Conservation (phyloP, 2,113 vertebrate genomes). For the Lagopus leucura region DNA sequence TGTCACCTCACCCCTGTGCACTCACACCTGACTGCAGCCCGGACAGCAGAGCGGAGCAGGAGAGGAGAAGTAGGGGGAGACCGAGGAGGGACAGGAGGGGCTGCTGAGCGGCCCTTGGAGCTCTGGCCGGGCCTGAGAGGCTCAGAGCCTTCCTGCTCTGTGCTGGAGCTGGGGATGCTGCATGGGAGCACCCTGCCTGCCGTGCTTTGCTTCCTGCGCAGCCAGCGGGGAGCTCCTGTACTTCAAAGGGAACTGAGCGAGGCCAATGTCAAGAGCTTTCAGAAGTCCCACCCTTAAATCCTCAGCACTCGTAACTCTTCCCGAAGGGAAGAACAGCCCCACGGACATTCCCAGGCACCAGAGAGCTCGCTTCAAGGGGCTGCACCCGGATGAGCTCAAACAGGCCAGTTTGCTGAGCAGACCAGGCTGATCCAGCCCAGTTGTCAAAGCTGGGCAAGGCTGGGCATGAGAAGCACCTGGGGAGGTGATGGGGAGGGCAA, state of each 20-base stretch:
- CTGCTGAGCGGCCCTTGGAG: too few relatives aligned
- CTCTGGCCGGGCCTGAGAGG: background rate
- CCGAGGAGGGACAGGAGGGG: background rate
- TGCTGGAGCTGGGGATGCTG: background rate
- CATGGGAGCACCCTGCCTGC: background rate
- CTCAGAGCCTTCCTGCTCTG: background rate
- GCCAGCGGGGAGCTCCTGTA: background rate
- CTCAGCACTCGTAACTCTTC: background rate
- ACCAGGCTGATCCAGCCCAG: rapidly evolving
- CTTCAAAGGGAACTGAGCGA: constrained; percentile 44
- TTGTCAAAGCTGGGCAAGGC: background rate
- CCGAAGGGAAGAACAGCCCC: constrained; percentile 3
- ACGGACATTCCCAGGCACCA: rapidly evolving
- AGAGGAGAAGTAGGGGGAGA: background rate
- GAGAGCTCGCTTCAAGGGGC: background rate
- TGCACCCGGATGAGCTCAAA: background rate
- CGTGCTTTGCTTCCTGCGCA: background rate
- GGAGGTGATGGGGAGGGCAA: background rate
- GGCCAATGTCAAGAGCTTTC: constrained; percentile 23
- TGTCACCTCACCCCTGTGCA: rapidly evolving
- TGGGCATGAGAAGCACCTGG: background rate
- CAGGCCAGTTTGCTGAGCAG: background rate
- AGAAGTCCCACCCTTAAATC: constrained; percentile 38
- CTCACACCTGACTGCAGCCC: rapidly evolving
- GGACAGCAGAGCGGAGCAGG: background rate